A percentile compares a stretch with the other conserved stretches of the same genome.
phyloP scores from a whole-genome alignment of 2,113 vertebrate species.

The Spea multiplicata region DNA sequence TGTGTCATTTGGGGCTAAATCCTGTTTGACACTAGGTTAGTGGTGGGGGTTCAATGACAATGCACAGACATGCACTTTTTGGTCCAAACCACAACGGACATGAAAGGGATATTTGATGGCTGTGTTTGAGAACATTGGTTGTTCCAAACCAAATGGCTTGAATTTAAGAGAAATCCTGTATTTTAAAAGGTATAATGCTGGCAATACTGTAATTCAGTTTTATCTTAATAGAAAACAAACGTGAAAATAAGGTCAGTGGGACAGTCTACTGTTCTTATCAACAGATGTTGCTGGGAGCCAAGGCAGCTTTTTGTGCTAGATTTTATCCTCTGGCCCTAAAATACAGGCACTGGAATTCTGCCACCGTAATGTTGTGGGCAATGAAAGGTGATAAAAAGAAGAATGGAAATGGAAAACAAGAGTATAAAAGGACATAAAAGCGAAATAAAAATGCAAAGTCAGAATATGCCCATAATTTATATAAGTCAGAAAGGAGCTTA shows the following conservation, averaged over 20 bases:
- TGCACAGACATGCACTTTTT: neutral
- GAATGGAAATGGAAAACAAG: conserved; percentile 24
- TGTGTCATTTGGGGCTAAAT: neutral
- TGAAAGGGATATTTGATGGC: neutral
- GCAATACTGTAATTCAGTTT: conserved; percentile 3
- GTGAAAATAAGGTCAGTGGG: conserved; percentile 6
- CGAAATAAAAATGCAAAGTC: conserved; percentile 43
- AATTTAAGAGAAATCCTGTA: neutral
- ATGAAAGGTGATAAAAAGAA: conserved; percentile 13
- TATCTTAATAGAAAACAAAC: conserved; percentile 13
- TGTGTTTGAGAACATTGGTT: neutral
- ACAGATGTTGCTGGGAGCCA: neutral
- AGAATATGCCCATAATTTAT: conserved; percentile 51
- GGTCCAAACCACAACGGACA: too few relatives aligned
- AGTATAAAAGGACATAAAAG: conserved; percentile 39
- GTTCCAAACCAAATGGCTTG: neutral
- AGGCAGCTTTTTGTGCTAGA: neutral
- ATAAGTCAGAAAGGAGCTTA: conserved; percentile 50
- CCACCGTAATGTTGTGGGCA: conserved; percentile 41
- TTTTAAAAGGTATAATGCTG: neutral
- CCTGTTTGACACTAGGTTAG: neutral
- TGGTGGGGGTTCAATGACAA: neutral
- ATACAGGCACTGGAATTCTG: neutral
- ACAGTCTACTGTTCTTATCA: neutral
- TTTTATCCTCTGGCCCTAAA: conserved; percentile 5